phyloP scores from a whole-genome alignment of 2,797 vertebrate genomes.

The Babyrousa celebensis region DNA sequence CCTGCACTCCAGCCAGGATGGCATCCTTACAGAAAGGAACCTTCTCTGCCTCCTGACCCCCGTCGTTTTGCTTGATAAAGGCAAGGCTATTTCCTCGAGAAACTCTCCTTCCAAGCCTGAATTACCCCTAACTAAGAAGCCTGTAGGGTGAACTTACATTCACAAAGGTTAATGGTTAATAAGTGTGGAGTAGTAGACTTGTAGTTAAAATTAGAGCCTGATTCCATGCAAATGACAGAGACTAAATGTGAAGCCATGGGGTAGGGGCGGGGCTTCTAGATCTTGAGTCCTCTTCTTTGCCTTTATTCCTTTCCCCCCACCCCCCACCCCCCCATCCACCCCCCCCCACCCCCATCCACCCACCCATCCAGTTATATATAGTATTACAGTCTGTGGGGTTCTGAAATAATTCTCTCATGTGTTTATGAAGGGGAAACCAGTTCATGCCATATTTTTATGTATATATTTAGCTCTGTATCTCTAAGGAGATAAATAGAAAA shows the following conservation, averaged over 20 bases:
- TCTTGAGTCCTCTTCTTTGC: neutral
- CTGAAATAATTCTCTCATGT: constrained; percentile 63
- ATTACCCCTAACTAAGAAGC: neutral
- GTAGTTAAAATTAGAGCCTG: constrained; percentile 46
- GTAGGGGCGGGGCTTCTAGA: neutral
- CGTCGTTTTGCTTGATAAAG: neutral
- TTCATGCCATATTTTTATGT: constrained; percentile 9
- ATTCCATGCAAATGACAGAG: neutral
- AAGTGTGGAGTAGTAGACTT: neutral
- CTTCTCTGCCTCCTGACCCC: neutral
- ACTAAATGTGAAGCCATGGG: neutral
- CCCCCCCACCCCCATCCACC: fast-evolving
- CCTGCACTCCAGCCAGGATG: neutral
- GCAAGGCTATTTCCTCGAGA: neutral
- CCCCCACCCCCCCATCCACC: neutral
- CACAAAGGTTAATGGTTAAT: constrained; percentile 2
- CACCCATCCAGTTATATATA: constrained; percentile 63
- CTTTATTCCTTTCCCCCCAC: neutral
- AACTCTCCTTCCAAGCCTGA: neutral
- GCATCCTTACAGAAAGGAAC: neutral
- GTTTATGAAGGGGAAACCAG: constrained; percentile 51
- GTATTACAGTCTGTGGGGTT: constrained; percentile 51
- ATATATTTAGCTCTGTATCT: constrained; percentile 71
- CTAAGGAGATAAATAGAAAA: constrained; percentile 56
- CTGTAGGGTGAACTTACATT: neutral